Evolutionary conservation across 2,113 vertebrate species (phyloP), one percentile per base, ranked within the genome.

Genomic region (Hydropotes inermis): DNA sequence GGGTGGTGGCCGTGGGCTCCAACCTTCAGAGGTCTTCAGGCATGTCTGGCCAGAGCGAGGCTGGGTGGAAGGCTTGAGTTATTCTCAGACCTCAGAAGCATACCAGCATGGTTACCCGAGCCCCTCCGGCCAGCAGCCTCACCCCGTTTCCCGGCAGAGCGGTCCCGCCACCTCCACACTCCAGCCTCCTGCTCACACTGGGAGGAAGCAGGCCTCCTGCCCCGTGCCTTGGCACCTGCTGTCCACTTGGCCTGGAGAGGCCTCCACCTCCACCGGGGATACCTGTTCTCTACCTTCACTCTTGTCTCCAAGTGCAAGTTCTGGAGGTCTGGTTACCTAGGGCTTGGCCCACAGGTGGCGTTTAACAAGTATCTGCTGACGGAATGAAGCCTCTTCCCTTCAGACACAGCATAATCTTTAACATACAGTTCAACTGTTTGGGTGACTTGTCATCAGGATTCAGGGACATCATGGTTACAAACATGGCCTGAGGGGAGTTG

Each of bases 151-250:
- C 28, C 0, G 2, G 52, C 13, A 58, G 54, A 47, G 43, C 4
- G 3, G 89, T 28, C 33, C 55, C 1, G 4, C 33, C 15, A 30
- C 7, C 25, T 61, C 45, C 45, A 21, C 27, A 52, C 45, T 36
- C 27, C 57, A 8, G 45, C 33, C 11, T 15, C 33, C 76, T 39
- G 89, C 55, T 81, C 89, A 28, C 45, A 14, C 15, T 4, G 43
- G 7, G 43, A 61, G n/a, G 23, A 50, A 52, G 58, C 3, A 52
- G 57, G 45, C 15, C 57, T 27, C 55, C 70, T 3, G 52, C 67
- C 43, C 27, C 0, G 16, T 1, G 11, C 36, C 67, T 57, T 14
- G 28, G 36, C 17, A 79, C 14, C 2, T 0, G 5, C 89, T n/a
- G 30, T 7, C 27, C 4, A 16, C 50, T 74, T 0, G 1, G n/a